These are phyloP conservation scores for Atherinosoma microstoma DNA, from an alignment of 2,797 vertebrate species.

Conservation along the genomic window DNA sequence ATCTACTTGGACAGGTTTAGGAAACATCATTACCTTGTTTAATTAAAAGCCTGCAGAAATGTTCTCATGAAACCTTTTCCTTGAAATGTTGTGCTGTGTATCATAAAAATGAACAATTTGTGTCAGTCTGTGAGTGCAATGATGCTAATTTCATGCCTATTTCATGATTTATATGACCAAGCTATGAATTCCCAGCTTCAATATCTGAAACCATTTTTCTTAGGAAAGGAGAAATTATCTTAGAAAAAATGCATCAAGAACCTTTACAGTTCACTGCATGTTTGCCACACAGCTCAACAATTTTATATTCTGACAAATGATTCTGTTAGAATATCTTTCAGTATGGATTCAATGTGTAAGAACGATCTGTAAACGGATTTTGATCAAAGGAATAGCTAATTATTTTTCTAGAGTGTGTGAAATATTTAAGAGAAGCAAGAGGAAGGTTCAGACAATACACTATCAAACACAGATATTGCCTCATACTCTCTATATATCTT, in stretches of 20 bases:
- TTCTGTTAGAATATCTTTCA: not conserved
- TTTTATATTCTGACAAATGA: not conserved
- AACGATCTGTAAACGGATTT: not conserved
- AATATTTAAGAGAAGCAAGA: not conserved
- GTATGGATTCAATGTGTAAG: not conserved
- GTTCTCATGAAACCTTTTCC: not conserved
- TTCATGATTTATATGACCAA: not conserved
- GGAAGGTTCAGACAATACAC: not conserved
- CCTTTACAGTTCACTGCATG: not conserved
- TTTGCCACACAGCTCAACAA: not conserved
- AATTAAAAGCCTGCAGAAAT: not conserved
- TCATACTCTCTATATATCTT: not conserved
- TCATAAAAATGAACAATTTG: not conserved
- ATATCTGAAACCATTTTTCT: not conserved
- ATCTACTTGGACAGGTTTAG: not conserved
- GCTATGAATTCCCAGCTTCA: not conserved
- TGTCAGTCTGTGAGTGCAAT: not conserved
- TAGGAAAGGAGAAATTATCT: not conserved
- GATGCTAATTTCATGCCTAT: not conserved
- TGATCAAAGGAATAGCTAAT: not conserved
- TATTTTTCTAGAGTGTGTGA: not conserved
- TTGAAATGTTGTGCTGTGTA: not conserved
- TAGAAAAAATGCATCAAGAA: not conserved
- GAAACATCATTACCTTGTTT: not conserved
- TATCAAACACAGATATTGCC: not conserved